Percentiles rank a stretch among this genome's conserved stretches.
Evolutionary conservation across 2,797 vertebrate genomes (phyloP).

Genomic region (Tympanoctomys barrerae): DNA sequence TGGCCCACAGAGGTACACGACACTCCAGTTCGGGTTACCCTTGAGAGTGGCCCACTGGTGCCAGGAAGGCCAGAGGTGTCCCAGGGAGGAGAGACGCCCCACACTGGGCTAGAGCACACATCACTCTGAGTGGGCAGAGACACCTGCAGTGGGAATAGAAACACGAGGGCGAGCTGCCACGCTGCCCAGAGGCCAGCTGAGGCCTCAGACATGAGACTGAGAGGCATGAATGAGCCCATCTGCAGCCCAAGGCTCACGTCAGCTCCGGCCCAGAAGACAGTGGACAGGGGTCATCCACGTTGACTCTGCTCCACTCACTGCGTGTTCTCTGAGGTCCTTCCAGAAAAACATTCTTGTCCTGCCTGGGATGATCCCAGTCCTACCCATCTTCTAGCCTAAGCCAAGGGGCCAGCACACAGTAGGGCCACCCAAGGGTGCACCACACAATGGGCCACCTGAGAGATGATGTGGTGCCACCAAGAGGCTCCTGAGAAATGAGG

Average conservation of each 20-base stretch:
- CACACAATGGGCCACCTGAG: background rate
- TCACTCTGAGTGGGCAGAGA: background rate
- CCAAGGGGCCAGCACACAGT: background rate
- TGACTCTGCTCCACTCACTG: background rate
- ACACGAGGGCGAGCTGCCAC: no score
- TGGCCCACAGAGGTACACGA: background rate
- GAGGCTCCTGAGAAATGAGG: background rate
- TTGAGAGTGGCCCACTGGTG: background rate
- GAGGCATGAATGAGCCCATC: background rate
- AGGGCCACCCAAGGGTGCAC: background rate
- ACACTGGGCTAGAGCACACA: fast-evolving
- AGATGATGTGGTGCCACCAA: background rate
- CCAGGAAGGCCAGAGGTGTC: background rate
- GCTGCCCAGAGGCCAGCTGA: background rate
- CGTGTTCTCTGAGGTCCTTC: background rate
- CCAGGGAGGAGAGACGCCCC: background rate
- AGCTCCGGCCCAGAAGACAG: background rate
- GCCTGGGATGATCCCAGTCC: background rate
- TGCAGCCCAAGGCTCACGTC: background rate
- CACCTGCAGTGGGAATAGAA: no score
- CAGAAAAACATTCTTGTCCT: background rate
- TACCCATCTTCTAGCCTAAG: background rate
- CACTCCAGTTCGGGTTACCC: background rate
- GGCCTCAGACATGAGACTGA: background rate
- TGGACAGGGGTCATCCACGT: no score